Evolutionary conservation across 2,113 vertebrate genomes (phyloP).

Genomic region (Lepisosteus oculatus): DNA sequence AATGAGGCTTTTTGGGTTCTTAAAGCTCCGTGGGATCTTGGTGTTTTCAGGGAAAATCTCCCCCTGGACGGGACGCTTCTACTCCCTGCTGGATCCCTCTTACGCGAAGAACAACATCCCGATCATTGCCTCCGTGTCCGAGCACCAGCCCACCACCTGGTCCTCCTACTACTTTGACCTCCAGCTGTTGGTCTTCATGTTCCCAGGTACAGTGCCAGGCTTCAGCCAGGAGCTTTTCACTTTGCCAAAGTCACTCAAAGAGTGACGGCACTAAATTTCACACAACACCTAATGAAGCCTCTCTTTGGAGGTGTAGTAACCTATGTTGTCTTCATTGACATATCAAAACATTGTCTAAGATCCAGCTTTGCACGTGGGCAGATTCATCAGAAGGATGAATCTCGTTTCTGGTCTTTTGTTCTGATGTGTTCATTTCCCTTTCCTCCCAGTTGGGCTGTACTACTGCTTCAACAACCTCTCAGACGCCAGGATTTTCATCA

Average conservation of each 20-base stretch:
- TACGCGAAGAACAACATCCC: constrained; percentile 99
- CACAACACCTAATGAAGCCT: too few species aligned
- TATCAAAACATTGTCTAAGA: too few species aligned
- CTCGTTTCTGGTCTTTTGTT: too few species aligned
- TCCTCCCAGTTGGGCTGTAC: constrained; percentile 86
- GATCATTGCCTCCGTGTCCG: constrained; percentile 95
- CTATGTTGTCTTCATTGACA: too few species aligned
- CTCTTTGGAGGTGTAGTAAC: too few species aligned
- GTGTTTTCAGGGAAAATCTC: constrained; percentile 87
- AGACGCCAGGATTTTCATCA: constrained; percentile 95
- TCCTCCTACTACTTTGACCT: constrained; percentile 98
- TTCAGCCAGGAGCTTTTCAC: too few species aligned
- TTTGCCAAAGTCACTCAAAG: too few species aligned
- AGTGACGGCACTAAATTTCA: too few species aligned
- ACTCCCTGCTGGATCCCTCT: constrained; percentile 93
- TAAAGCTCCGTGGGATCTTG: not conserved
- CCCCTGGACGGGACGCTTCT: constrained; percentile 96
- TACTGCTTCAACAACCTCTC: constrained; percentile 98
- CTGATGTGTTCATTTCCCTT: constrained; percentile 9
- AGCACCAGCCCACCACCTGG: constrained; percentile 98
- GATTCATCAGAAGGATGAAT: too few species aligned
- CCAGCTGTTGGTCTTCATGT: constrained; percentile 98
- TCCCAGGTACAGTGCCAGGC: constrained; percentile 71
- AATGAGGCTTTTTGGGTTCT: not conserved
- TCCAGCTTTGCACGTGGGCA: not conserved